These are phyloP conservation scores for Drosophila macrospina DNA, from an alignment of 2,888 invertebrate species.

Conservation along the genomic window DNA sequence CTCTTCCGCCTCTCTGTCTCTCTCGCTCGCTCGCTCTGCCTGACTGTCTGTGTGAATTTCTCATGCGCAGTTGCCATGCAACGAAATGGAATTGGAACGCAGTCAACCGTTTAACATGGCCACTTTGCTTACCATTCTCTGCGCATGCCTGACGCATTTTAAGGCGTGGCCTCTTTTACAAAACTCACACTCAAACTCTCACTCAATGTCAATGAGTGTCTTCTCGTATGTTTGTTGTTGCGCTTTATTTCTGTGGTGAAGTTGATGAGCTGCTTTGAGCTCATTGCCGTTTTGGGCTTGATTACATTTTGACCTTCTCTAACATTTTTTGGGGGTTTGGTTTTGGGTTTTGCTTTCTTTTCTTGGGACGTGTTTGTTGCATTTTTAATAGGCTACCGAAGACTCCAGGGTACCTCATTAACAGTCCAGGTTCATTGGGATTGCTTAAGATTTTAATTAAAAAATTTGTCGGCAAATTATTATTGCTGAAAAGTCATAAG, in stretches of 20 bases:
- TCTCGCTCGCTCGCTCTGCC: slow-evolving; percentile 13
- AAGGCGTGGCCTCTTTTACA: slow-evolving; percentile 57
- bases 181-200: slow-evolving; percentile 34
- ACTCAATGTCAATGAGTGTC: slow-evolving; percentile 24
- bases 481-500: too few species aligned
- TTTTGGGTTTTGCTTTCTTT: slow-evolving; percentile 40
- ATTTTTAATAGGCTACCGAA: slow-evolving; percentile 74
- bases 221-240: neutral
- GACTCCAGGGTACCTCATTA: slow-evolving; percentile 65
- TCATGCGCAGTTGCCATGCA: slow-evolving; percentile 56
- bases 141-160: slow-evolving; percentile 61
- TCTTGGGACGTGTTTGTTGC: slow-evolving; percentile 70
- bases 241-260: slow-evolving; percentile 52
- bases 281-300: slow-evolving; percentile 52
- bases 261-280: slow-evolving; percentile 62
- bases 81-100: slow-evolving; percentile 63
- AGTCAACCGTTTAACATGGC: slow-evolving; percentile 40
- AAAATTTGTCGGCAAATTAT: slow-evolving; percentile 23
- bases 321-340: slow-evolving; percentile 23
- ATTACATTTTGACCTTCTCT: slow-evolving; percentile 77
- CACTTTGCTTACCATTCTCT: slow-evolving; percentile 60
- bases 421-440: slow-evolving; percentile 58
- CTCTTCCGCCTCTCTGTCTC: slow-evolving; percentile 19
- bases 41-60: slow-evolving; percentile 11
- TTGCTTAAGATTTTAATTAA: slow-evolving; percentile 63